phyloP scores from a whole-genome alignment of 2,888 invertebrate species.

The Pristionchus japonicus region DNA sequence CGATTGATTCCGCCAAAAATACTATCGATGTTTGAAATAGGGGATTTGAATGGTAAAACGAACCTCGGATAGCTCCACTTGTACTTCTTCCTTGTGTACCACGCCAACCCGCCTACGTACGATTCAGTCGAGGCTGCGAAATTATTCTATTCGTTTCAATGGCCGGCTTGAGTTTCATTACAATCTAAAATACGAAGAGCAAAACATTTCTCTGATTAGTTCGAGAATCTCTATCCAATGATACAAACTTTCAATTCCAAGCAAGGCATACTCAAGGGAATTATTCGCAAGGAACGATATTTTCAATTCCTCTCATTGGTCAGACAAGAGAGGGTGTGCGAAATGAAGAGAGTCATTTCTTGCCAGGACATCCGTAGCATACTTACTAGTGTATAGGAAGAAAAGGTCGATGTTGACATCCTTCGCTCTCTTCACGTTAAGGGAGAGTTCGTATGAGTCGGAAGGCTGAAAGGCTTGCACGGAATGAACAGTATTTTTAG shows the following conservation, averaged over 20 bases:
- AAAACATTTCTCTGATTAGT: too few relatives aligned
- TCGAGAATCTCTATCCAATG: too few relatives aligned
- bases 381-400: conserved; percentile 38
- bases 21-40: not conserved
- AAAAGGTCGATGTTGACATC: conserved; percentile 38
- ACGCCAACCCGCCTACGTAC: conserved; percentile 34
- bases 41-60: too few relatives aligned
- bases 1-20: not conserved
- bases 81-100: conserved; percentile 40
- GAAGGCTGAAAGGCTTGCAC: conserved; percentile 21
- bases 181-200: too few relatives aligned
- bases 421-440: not conserved
- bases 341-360: not conserved
- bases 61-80: conserved; percentile 41
- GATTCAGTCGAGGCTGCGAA: not conserved
- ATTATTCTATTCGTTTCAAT: too few relatives aligned
- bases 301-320: too few relatives aligned
- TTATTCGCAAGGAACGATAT: not conserved
- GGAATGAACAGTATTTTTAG: not conserved
- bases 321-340: too few relatives aligned
- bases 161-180: too few relatives aligned
- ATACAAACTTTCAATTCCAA: too few relatives aligned
- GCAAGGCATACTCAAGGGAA: too few relatives aligned
- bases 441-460: conserved; percentile 39
- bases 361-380: too few relatives aligned